Base-by-base conservation (phyloP, 2,888 invertebrate species). In the Zelleria hepariella region DNA sequence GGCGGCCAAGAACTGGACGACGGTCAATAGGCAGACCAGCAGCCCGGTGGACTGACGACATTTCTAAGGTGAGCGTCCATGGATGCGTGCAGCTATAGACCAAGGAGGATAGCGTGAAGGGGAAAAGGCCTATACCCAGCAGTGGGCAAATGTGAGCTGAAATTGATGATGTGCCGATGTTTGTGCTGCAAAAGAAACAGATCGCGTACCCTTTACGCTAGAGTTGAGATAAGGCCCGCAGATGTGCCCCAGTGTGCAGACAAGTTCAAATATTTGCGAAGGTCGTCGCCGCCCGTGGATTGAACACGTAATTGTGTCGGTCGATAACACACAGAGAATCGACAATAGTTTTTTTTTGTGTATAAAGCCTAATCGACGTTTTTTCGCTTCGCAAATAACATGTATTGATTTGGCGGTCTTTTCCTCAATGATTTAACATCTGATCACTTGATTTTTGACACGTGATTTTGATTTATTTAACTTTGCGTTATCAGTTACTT, bases 241-340 rank as follows among this genome's bases (percentile, higher is more conserved):
- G 32, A 42, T 42, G 15, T 1, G 32, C 32, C 32, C 32, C 32
- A 32, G 32, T 32, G 32, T 32, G 49, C 63, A 73, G 68, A 65
- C 73, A 77, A 80, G 77, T 77, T 77, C 76, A 82, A 79, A 79
- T 77, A 80, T 76, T 76, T 70, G 69, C 71, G 75, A 77, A 80
- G 80, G 78, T 80, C 77, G 75, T 68, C 71, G 65, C 70, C 70
- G 73, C 75, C 73, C 66, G 67, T 64, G 63, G 15, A 42, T 42
- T 15, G 4, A 10, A 42, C 32, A 10, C 32, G 6, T 42, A 42
- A 42, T 42, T 42, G 32, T 42, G 32, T 42, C 32, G 32, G 32
- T 15, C 32, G 32, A 42, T 42, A 42, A 42, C 32, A 42, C 32
- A 42, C 32, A 15, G 4, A 42, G 32, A 42, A 42, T 42, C 32